Evolutionary conservation across 2,888 invertebrate genomes (phyloP).

Genomic region (Drosophila paranaensis): DNA sequence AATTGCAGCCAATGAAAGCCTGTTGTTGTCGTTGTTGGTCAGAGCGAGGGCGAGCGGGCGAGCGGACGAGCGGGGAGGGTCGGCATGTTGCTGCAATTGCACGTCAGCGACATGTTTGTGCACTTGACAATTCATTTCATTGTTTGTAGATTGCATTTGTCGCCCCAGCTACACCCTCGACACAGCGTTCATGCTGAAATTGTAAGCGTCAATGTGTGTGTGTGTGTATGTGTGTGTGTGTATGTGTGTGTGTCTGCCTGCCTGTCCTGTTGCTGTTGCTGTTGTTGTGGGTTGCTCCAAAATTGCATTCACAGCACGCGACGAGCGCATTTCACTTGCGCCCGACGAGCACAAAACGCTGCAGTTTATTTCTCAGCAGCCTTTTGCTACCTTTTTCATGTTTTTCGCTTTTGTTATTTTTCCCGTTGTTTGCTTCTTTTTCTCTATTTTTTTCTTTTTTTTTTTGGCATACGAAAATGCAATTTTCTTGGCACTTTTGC

Average conservation of each 20-base stretch:
- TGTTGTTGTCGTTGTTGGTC: constrained; percentile 25
- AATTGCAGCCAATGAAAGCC: constrained; percentile 64
- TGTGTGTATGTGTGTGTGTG: not conserved
- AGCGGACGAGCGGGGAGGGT: not conserved
- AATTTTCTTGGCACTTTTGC: constrained; percentile 80
- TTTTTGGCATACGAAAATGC: constrained; percentile 64
- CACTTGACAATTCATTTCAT: constrained; percentile 83
- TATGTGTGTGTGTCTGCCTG: constrained; percentile 8
- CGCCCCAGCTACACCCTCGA: constrained; percentile 43
- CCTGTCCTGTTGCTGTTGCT: constrained; percentile 17
- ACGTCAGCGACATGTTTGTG: constrained; percentile 79
- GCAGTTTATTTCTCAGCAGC: constrained; percentile 73
- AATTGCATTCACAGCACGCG: constrained; percentile 80
- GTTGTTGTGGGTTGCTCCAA: constrained; percentile 43
- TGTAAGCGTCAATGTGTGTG: constrained; percentile 38
- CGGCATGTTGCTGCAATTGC: constrained; percentile 59
- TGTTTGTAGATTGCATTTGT: constrained; percentile 81
- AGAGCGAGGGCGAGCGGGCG: not conserved
- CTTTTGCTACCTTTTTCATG: constrained; percentile 76
- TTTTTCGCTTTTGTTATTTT: constrained; percentile 31
- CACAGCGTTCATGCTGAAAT: constrained; percentile 34
- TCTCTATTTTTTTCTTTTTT: constrained; percentile 14
- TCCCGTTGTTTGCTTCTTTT: constrained; percentile 4
- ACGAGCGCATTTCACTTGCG: constrained; percentile 71
- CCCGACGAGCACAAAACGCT: constrained; percentile 66